Conservation (phyloP, 2,797 vertebrate genomes). For the Apodemus agrarius region DNA sequence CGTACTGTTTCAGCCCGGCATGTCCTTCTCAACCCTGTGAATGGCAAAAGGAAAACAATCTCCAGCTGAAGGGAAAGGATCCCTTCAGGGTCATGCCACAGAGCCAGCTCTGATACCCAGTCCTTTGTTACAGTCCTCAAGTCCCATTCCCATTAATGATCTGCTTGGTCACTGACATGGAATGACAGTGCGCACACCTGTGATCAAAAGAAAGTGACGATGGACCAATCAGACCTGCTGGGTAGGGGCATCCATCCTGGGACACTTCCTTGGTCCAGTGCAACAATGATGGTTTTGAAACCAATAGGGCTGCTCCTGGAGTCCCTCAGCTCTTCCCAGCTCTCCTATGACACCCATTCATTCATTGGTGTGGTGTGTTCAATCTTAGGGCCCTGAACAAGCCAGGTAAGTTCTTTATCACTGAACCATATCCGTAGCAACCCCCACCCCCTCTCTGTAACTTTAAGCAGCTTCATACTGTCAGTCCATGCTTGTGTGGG, state of each 20-base stretch:
- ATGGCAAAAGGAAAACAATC: neutral
- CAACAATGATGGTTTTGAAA: constrained; percentile 74
- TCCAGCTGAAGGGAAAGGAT: neutral
- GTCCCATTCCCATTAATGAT: constrained; percentile 77
- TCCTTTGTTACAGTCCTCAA: constrained; percentile 77
- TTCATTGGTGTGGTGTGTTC: neutral
- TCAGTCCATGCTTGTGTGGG: neutral
- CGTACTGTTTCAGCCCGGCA: accelerated
- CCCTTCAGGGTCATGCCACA: neutral
- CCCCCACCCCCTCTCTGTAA: neutral
- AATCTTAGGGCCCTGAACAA: neutral
- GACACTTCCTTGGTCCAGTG: neutral
- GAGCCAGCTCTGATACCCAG: constrained; percentile 60
- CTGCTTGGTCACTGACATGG: constrained; percentile 77
- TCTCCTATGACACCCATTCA: neutral
- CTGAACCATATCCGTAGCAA: neutral
- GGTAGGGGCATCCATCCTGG: neutral
- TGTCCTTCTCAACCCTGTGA: neutral
- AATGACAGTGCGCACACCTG: constrained; percentile 78
- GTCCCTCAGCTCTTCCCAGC: constrained; percentile 5
- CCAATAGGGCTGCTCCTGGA: neutral
- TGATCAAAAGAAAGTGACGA: constrained; percentile 73
- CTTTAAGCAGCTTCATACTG: constrained; percentile 66
- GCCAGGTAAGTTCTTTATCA: neutral
- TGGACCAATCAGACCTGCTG: neutral